Conservation (phyloP, 2,797 vertebrate species). For the Hyperoplus immaculatus region DNA sequence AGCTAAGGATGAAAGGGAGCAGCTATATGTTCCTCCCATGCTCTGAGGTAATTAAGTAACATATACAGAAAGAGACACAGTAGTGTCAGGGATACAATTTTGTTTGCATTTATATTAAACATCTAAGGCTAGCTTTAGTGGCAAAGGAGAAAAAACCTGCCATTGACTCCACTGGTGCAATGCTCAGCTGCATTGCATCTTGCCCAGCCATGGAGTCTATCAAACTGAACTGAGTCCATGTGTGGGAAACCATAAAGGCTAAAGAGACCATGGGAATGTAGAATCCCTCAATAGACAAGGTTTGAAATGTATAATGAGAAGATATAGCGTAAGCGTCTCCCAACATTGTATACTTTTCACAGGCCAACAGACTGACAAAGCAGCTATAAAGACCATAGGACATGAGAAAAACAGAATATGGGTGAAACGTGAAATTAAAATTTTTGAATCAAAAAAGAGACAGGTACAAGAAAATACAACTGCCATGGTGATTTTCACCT, state of each 20-base stretch:
- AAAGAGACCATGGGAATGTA: not conserved
- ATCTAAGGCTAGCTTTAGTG: conserved; percentile 1
- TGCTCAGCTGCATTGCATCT: not conserved
- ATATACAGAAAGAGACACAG: not conserved
- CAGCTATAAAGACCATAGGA: not conserved
- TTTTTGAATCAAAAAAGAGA: not conserved
- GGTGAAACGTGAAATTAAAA: conserved; percentile 7
- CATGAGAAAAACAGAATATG: not conserved
- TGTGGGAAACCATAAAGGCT: not conserved
- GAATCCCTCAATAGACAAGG: not conserved
- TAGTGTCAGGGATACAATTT: conserved; percentile 3
- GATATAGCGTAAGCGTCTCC: not conserved
- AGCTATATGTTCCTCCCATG: not conserved
- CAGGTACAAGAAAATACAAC: not conserved
- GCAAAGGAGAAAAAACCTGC: conserved; percentile 6
- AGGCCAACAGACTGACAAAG: not conserved
- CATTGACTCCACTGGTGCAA: not conserved
- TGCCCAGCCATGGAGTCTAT: not conserved
- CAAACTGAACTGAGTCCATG: conserved; percentile 2
- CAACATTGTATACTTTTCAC: not conserved
- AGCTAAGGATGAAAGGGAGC: conserved; percentile 21
- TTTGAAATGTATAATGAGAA: not conserved
- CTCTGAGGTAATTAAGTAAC: conserved; percentile 11
- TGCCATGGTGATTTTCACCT: not conserved
- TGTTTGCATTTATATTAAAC: conserved; percentile 23